These are phyloP conservation scores for Selene dorsalis DNA, from an alignment of 2,797 vertebrate genomes.

Conservation along the genomic window DNA sequence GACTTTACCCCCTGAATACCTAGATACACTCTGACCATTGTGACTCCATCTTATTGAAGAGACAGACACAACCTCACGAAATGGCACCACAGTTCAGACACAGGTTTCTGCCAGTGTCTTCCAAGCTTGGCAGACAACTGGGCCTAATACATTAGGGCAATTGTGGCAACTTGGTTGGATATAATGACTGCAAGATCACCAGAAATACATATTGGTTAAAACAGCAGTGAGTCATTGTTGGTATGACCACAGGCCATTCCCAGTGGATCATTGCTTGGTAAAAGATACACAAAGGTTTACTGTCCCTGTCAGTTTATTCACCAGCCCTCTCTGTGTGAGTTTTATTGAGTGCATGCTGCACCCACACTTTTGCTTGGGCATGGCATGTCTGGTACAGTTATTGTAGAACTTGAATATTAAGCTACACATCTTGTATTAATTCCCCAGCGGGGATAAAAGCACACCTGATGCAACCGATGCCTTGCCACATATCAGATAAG, in stretches of 20 bases:
- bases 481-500: conserved; percentile 38
- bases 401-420: background rate
- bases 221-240: background rate
- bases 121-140: no score
- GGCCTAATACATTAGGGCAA: background rate
- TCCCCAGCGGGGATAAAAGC: background rate
- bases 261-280: no score
- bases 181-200: background rate
- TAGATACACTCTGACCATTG: background rate
- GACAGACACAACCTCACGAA: background rate
- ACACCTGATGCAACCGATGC: conserved; percentile 32
- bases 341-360: background rate
- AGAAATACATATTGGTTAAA: background rate
- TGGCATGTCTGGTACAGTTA: background rate
- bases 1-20: background rate
- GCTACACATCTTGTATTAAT: background rate
- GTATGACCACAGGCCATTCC: no score
- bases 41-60: background rate
- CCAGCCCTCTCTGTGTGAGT: background rate
- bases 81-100: background rate
- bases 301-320: background rate
- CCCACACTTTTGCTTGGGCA: no score
- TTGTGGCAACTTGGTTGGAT: background rate
- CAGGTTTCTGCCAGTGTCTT: no score
- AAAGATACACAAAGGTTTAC: no score